Base-by-base conservation (phyloP, 2,888 invertebrate species). In the Pedicia rivosa region DNA sequence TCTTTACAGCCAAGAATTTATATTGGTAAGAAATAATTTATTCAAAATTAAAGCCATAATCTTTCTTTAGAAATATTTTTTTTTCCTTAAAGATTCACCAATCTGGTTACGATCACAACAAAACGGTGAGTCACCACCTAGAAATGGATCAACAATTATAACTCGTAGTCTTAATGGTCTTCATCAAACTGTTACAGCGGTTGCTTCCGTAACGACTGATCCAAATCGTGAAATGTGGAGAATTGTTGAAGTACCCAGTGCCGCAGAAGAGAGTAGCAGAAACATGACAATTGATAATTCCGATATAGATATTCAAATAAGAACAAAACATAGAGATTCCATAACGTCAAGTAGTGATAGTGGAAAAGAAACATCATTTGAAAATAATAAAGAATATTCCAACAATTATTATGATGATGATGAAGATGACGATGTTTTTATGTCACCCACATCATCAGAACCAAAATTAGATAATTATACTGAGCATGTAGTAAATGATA, bases 41-140 rank as follows among this genome's bases (percentile, higher is more conserved):
- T n/a, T n/a, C n/a, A n/a, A n/a, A n/a, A n/a, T n/a, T n/a, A n/a
- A n/a, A n/a, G n/a, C n/a, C n/a, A n/a, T n/a, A n/a, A n/a, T n/a
- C n/a, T n/a, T n/a, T n/a, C n/a, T n/a, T n/a, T n/a, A n/a, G n/a
- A n/a, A n/a, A n/a, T n/a, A n/a, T n/a, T n/a, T n/a, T 9, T 30
- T 10, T 13, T 4, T 16, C 25, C n/a, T n/a, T n/a, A 2, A 60
- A 43, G 67, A 72, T 49, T 73, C 73, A 3, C 72, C 73, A 2
- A 63, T 72, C 14, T 73, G 72, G 72, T 49, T 70, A 33, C 61
- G 70, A 1, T 70, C 72, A 50, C 57, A 57, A 40, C 58, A 59
- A 41, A 54, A 55, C 39, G 46, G 49, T 12, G 48, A 51, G 20
- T 19, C 37, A 35, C 42, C 51, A 20, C 32, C 48, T 24, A 47